Conservation (phyloP, 2,113 vertebrate genomes). For the Aramus guarauna region DNA sequence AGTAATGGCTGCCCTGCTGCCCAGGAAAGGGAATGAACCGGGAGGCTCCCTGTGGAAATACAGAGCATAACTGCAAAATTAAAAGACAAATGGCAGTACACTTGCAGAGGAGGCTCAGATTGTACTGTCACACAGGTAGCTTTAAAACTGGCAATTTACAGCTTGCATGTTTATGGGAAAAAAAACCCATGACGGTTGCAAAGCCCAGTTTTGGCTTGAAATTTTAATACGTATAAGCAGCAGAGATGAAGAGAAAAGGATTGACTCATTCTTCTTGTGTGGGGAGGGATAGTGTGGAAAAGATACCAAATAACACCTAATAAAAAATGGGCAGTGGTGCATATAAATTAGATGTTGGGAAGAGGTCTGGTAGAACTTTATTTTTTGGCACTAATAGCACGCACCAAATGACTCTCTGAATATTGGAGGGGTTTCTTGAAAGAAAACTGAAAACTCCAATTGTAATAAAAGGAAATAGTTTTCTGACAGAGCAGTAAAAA, state of each 20-base stretch:
- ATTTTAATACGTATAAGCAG: background rate
- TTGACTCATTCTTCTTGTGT: conserved; percentile 43
- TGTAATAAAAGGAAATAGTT: conserved; percentile 29
- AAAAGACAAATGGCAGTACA: background rate
- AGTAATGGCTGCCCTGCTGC: background rate
- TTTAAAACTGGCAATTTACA: background rate
- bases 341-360: conserved; percentile 32
- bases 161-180: background rate
- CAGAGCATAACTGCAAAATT: background rate
- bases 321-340: conserved; percentile 49
- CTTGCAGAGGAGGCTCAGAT: background rate
- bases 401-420: background rate
- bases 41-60: background rate
- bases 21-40: background rate
- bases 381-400: background rate
- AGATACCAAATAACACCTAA: conserved; percentile 52
- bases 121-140: background rate
- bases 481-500: conserved; percentile 54
- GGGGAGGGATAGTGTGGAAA: conserved; percentile 40
- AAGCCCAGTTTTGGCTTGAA: background rate
- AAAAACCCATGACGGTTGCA: background rate
- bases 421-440: conserved; percentile 30
- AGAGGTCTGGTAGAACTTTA: conserved; percentile 3
- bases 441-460: conserved; percentile 32
- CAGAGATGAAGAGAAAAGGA: background rate